Percentiles rank a stretch among this genome's conserved stretches.
Evolutionary conservation across 2,113 vertebrate species (phyloP).

Genomic region (Syrrhaptes paradoxus): DNA sequence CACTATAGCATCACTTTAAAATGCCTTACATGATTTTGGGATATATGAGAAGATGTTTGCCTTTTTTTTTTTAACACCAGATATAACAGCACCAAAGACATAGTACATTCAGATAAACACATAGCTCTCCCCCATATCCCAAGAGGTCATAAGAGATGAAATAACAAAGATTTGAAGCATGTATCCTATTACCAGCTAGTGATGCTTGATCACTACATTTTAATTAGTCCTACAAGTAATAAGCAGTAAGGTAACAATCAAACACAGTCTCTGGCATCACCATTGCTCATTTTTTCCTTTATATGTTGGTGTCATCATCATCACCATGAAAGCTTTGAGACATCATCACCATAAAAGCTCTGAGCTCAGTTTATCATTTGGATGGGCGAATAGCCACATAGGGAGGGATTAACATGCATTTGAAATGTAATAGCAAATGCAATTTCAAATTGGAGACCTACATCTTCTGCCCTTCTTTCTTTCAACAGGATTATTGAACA

Average conservation of each 20-base stretch:
- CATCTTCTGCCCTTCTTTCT: not conserved
- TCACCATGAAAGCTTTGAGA: not conserved
- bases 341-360: not conserved
- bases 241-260: not conserved
- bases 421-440: constrained; percentile 27
- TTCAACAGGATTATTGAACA: constrained; percentile 6
- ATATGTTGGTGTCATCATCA: not conserved
- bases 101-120: not conserved
- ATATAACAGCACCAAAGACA: not conserved
- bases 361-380: not conserved
- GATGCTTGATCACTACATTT: not conserved
- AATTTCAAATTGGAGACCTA: not conserved
- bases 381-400: not conserved
- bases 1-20: constrained; percentile 3
- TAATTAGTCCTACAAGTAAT: not conserved
- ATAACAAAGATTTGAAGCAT: not conserved
- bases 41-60: not conserved
- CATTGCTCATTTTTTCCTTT: not conserved
- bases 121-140: not conserved
- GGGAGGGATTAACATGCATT: constrained; percentile 9
- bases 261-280: not conserved
- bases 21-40: not conserved
- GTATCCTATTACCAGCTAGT: not conserved
- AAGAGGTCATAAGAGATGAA: not conserved
- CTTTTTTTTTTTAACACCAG: not conserved